Percentiles rank a stretch among this genome's conserved stretches.
These are phyloP conservation scores for Bos javanicus DNA, from an alignment of 2,113 vertebrate species.

Conservation along the genomic window DNA sequence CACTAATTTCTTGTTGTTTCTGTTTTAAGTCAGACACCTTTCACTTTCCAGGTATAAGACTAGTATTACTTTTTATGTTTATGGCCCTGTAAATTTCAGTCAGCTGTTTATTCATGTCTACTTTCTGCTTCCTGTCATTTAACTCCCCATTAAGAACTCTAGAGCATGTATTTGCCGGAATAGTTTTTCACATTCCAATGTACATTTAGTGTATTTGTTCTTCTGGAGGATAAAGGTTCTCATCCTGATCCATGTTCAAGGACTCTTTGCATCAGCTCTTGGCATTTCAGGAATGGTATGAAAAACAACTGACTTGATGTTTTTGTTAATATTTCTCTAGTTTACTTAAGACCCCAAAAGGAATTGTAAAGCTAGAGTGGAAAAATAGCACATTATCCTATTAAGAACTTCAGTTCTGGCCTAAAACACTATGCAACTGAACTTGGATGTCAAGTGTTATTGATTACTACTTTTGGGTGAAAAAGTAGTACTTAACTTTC, in stretches of 20 bases:
- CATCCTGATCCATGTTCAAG: neutral
- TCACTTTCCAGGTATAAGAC: neutral
- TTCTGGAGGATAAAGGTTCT: neutral
- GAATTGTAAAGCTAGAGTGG: neutral
- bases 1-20: neutral
- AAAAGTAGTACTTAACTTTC: neutral
- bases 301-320: neutral
- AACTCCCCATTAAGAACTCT: neutral
- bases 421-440: neutral
- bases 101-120: neutral
- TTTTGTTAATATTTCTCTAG: neutral
- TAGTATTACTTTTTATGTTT: neutral
- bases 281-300: neutral
- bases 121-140: neutral
- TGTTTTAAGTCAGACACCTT: neutral
- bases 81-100: neutral
- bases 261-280: neutral
- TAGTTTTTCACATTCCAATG: neutral
- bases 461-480: neutral
- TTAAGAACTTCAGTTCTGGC: neutral
- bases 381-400: neutral
- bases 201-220: neutral
- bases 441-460: neutral
- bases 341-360: neutral
- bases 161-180: neutral